Conservation (phyloP, 2,797 vertebrate species). For the Ctenopoma multispine region DNA sequence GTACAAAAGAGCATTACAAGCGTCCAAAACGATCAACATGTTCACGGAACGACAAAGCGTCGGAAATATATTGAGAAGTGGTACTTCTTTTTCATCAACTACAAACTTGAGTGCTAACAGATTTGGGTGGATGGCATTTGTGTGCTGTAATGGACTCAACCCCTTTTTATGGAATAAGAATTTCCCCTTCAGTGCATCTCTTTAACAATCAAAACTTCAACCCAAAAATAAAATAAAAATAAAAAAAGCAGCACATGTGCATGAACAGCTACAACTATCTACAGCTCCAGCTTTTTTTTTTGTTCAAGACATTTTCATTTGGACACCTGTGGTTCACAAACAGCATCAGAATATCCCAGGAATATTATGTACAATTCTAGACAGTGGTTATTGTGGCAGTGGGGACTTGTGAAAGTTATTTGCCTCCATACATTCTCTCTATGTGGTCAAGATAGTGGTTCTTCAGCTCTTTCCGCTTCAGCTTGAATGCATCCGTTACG, state of each 20-base stretch:
- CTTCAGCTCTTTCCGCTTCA: conserved; percentile 97
- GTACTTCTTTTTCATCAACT: conserved; percentile 41
- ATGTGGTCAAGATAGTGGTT: conserved; percentile 97
- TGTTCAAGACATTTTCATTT: conserved; percentile 34
- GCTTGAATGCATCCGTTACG: conserved; percentile 97
- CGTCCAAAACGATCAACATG: conserved; percentile 27
- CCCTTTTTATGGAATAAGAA: conserved; percentile 32
- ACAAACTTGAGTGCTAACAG: conserved; percentile 53
- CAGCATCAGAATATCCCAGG: conserved; percentile 32
- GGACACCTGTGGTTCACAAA: conserved; percentile 33
- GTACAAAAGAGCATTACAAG: conserved; percentile 45
- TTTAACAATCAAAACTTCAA: conserved; percentile 45
- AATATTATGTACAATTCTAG: conserved; percentile 52
- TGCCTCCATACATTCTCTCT: conserved; percentile 97
- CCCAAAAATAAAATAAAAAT: not conserved
- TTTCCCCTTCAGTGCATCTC: conserved; percentile 31
- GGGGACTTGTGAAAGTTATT: conserved; percentile 78
- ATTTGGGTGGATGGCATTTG: conserved; percentile 69
- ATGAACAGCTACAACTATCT: conserved; percentile 55
- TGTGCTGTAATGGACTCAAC: conserved; percentile 58
- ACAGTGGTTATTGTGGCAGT: conserved; percentile 41
- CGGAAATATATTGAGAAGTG: conserved; percentile 40
- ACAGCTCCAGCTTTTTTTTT: conserved; percentile 46
- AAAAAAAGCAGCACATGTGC: conserved; percentile 53
- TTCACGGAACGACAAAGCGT: conserved; percentile 45